Base-by-base conservation (phyloP, 1,140 invertebrate species). In the Sycophaga agraensis region DNA sequence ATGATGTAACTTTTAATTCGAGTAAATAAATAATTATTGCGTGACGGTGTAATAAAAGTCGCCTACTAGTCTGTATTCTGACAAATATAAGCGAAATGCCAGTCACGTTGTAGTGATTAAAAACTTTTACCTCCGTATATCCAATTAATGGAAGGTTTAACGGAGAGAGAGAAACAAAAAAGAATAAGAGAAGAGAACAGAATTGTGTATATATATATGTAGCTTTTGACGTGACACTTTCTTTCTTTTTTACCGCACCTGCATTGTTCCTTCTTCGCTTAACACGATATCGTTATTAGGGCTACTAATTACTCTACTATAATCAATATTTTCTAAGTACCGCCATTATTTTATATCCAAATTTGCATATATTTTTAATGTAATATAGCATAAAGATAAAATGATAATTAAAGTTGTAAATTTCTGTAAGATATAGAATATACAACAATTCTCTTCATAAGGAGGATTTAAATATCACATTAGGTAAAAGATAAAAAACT, bases 21-120 rank as follows among this genome's bases (percentile, higher is more conserved):
- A 37, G 45, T 28, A 58, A 58, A 58, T 45, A 58, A 58, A 34
- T 49, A 49, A 58, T 58, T 58, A 58, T n/a, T 16, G 22, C 21
- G 45, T 42, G 35, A 49, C 40, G 28, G 21, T 55, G n/a, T 42
- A 48, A 57, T 57, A 57, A 57, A 45, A 57, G 55, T 43, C 11
- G 28, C 28, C 28, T 6, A 31, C 11, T 4, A 31, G 11, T 11
- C 4, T 6, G 28, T 11, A 4, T 31, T 31, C 28, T 31, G 28
- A 31, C n/a, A 31, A 4, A 9, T 42, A 14, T 14, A 57, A 24
- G 53, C 54, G 35, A 58, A 49, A 58, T 49, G 56, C 56, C 56
- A 48, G 45, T 58, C 56, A 58, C 56, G 56, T 58, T 46, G 45
- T 1, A 58, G 56, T 58, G 45, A 58, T 58, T 58, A 58, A 58